Conservation (phyloP, 2,797 vertebrate species). For the Mycteria americana region DNA sequence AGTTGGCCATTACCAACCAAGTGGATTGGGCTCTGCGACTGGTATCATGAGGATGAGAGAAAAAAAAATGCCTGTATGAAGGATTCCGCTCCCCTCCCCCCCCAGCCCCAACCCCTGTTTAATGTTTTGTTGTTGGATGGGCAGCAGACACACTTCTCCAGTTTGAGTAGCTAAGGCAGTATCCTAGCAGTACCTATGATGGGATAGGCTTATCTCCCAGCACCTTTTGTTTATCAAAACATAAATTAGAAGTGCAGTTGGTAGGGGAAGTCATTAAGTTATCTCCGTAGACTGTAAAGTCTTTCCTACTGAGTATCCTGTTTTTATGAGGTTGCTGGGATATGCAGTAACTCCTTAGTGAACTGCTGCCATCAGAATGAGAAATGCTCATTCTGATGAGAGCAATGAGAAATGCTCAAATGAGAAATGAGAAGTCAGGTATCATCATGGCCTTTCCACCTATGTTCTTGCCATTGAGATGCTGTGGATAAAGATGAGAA, state of each 20-base stretch:
- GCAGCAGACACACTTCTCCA: neutral
- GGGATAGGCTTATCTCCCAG: neutral
- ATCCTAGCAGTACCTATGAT: neutral
- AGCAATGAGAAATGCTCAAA: too few relatives aligned
- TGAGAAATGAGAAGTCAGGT: too few relatives aligned
- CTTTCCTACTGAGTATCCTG: neutral
- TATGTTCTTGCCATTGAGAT: neutral
- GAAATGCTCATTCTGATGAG: too few relatives aligned
- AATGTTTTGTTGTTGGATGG: neutral
- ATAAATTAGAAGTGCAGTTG: neutral
- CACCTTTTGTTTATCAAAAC: neutral
- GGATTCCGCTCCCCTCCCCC: rapidly evolving
- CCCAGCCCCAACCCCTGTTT: neutral
- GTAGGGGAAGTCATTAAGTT: neutral
- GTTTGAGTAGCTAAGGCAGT: neutral
- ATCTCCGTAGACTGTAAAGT: neutral
- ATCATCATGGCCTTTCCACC: neutral
- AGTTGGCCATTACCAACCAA: neutral
- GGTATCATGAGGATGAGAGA: neutral
- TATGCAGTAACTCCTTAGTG: neutral
- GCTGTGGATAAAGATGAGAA: neutral
- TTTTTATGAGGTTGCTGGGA: neutral
- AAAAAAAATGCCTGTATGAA: neutral
- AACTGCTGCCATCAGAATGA: neutral
- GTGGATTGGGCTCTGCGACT: neutral